Base-by-base conservation (phyloP, 2,888 invertebrate species). In the Halocaridina rubra region DNA sequence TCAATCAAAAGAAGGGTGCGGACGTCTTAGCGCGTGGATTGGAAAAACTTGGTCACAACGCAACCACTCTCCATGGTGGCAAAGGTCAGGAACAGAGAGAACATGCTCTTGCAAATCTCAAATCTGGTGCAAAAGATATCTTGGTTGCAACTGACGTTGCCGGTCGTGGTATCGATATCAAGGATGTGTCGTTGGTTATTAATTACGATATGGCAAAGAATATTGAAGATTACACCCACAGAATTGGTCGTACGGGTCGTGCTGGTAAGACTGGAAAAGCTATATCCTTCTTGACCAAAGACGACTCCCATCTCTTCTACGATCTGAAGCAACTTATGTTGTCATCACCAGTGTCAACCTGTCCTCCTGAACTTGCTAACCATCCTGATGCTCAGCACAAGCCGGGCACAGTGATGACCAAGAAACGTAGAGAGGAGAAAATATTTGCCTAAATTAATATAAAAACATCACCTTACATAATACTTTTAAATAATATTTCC, bases 141-240 rank as follows among this genome's bases (percentile, higher is more conserved):
- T 92, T 99, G 89, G 99, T 99, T 59, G 99, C 99, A 0, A 99
- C 99, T 0, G 99, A 99, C 91, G 99, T 99, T 0, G 99, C 99
- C 89, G 99, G 99, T 89, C 96, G 99, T 93, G 99, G 99, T 96
- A 99, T 99, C 89, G 99, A 99, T 91, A 99, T 99, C 91, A 99
- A 99, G 91, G 99, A 99, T 91, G 99, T 99, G 2, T 98, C 98
- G 7, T 93, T 99, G 92, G 99, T 99, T 88, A 97, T 99, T 89
- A 99, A 99, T 91, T 99, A 99, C 90, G 99, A 99, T 91, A 99
- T 99, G 99, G 98, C 99, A 0, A 99, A 99, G 91, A 94, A 95
- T 22, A 99, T 99, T 90, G 99, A 99, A 93, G 95, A 85, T 19
- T 89, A 89, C 85, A 89, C 89, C 27, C 89, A 89, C 86, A 85